phyloP scores from a whole-genome alignment of 1,140 invertebrate genomes.

The Drosophila eugracilis region DNA sequence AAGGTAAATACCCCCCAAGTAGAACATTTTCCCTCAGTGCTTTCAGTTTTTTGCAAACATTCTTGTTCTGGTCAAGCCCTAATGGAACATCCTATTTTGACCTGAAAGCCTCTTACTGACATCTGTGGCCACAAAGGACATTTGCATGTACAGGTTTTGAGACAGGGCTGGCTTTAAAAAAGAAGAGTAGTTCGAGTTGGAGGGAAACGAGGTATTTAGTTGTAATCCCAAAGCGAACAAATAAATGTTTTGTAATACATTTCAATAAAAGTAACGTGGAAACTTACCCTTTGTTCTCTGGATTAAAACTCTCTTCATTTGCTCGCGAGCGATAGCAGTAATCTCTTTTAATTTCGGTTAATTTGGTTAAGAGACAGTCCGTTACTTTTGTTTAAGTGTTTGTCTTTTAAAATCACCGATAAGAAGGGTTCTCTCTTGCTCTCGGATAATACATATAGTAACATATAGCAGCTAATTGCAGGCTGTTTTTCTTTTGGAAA shows the following conservation, averaged over 20 bases:
- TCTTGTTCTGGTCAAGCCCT: conserved; percentile 10
- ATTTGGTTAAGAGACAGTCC: conserved; percentile 8
- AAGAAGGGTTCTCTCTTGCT: conserved; percentile 8
- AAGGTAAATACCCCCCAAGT: too few species aligned
- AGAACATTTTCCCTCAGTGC: background rate
- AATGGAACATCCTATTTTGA: conserved; percentile 12
- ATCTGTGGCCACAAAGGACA: conserved; percentile 7
- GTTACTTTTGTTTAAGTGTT: conserved; percentile 16
- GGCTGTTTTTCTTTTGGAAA: background rate
- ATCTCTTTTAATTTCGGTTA: conserved; percentile 30
- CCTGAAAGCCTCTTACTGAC: conserved; percentile 32
- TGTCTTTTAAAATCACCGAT: conserved; percentile 26
- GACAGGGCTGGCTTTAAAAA: background rate
- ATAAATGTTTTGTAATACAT: too few species aligned
- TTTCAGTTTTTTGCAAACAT: background rate
- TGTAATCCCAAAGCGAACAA: too few species aligned
- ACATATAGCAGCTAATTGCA: conserved; percentile 27
- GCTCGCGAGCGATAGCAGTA: conserved; percentile 9
- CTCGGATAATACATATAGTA: conserved; percentile 12
- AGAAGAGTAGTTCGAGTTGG: background rate
- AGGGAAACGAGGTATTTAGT: too few species aligned
- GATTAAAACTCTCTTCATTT: conserved; percentile 23
- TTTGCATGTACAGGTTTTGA: conserved; percentile 5
- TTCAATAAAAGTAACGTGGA: too few species aligned
- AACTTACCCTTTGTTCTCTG: conserved; percentile 19